These are phyloP conservation scores for Ramphastos sulfuratus DNA, from an alignment of 2,113 vertebrate genomes.

Conservation along the genomic window DNA sequence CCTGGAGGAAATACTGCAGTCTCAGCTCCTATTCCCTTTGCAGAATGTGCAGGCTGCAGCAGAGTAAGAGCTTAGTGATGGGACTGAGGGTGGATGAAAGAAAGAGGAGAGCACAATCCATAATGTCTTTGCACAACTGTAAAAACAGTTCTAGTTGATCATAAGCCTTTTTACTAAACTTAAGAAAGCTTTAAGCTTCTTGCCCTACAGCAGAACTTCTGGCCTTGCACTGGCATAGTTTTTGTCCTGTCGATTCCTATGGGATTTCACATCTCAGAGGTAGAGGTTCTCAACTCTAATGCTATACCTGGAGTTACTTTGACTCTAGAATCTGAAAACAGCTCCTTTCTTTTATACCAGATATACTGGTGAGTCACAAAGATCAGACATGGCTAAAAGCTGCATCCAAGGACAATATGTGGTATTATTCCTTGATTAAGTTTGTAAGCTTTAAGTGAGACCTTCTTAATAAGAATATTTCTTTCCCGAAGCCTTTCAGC, in stretches of 20 bases:
- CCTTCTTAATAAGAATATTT: conserved; percentile 9
- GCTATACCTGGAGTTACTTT: not conserved
- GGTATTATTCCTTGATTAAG: not conserved
- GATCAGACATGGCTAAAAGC: not conserved
- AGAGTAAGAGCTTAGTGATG: not conserved
- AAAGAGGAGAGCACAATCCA: not conserved
- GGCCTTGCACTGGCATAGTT: not conserved
- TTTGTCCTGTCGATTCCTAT: not conserved
- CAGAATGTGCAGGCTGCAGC: not conserved
- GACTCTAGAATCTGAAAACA: not conserved
- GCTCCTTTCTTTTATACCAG: not conserved
- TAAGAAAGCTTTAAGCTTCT: not conserved
- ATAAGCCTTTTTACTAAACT: not conserved
- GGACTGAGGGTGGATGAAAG: not conserved
- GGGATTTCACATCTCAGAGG: not conserved
- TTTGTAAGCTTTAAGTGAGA: conserved; percentile 3
- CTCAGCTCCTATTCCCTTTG: conserved; percentile 21
- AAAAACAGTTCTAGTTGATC: not conserved
- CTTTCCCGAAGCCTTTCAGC: conserved; percentile 1
- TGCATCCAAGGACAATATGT: not conserved
- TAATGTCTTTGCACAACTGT: not conserved
- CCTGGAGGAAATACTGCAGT: conserved; percentile 14
- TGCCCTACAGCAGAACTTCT: not conserved
- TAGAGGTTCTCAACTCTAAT: not conserved
- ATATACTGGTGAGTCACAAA: not conserved